These are phyloP conservation scores for Uromys caudimaculatus DNA, from an alignment of 2,797 vertebrate genomes.

Conservation along the genomic window DNA sequence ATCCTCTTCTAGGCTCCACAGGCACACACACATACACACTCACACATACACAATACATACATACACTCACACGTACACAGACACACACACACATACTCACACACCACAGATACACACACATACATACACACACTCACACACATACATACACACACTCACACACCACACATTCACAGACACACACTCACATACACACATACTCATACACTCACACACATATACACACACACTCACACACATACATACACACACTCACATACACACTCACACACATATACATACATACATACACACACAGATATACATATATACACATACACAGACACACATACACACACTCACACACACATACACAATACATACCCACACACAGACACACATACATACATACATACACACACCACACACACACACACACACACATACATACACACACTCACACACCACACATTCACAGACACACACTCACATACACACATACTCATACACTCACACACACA, in stretches of 20 bases:
- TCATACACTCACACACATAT: no score
- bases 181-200: neutral
- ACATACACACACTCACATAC: neutral
- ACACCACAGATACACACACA: neutral
- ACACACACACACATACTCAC: rapidly evolving
- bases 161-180: no score
- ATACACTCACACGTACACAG: no score
- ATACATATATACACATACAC: no score
- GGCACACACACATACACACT: rapidly evolving
- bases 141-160: no score
- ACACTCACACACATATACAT: no score
- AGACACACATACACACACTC: neutral
- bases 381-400: no score
- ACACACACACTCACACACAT: neutral
- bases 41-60: neutral
- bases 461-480: neutral
- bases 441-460: neutral
- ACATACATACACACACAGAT: rapidly evolving
- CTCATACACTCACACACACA: neutral
- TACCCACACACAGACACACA: neutral
- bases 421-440: rapidly evolving
- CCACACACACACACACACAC: no score
- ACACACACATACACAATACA: neutral
- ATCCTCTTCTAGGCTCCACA: neutral
- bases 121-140: neutral